Evolutionary conservation across 2,113 vertebrate genomes (phyloP).

Genomic region (Myanophis thanlyinensis): DNA sequence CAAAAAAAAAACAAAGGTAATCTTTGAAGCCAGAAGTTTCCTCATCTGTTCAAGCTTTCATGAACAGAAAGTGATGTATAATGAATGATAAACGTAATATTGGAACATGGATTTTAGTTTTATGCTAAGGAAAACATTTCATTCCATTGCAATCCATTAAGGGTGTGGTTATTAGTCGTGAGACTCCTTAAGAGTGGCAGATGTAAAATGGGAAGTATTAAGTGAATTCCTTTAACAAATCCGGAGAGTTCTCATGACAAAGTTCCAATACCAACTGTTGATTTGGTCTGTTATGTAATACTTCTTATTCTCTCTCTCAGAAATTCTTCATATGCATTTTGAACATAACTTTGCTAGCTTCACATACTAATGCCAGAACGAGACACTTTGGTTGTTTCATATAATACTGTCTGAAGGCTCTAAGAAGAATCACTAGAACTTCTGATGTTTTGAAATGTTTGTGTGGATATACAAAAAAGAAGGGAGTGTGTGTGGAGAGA

Average conservation of each 20-base stretch:
- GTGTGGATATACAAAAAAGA: neutral
- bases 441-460: neutral
- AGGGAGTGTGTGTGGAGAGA: neutral
- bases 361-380: neutral
- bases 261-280: neutral
- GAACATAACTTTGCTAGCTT: neutral
- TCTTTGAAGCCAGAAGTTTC: neutral
- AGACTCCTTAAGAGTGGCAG: neutral
- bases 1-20: neutral
- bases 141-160: neutral
- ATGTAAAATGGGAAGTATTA: neutral
- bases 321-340: neutral
- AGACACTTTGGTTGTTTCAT: neutral
- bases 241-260: neutral
- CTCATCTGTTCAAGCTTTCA: neutral
- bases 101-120: neutral
- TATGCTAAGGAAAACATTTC: neutral
- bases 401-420: neutral
- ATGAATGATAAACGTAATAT: neutral
- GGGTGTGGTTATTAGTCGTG: too few relatives aligned
- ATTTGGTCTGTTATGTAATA: accelerated
- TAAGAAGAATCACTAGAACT: neutral
- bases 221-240: neutral
- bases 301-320: neutral
- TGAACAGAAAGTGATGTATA: neutral